phyloP scores from a whole-genome alignment of 2,797 vertebrate genomes.

The Thunnus albacares region DNA sequence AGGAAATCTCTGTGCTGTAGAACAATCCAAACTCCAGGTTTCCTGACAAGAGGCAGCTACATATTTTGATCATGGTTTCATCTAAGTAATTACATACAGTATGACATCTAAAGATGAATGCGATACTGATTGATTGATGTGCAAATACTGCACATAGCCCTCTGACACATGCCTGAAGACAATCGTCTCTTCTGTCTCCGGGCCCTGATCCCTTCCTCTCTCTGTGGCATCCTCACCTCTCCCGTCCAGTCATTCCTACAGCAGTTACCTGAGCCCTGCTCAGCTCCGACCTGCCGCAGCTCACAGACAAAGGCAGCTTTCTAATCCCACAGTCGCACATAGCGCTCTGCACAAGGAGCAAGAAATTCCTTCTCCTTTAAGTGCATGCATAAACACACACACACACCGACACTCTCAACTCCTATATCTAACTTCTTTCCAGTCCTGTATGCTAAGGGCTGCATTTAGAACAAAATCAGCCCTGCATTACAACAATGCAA shows the following conservation, averaged over 20 bases:
- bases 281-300: slow-evolving; percentile 56
- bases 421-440: slow-evolving; percentile 12
- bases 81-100: not conserved
- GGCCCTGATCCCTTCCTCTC: slow-evolving; percentile 21
- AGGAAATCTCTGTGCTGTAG: not conserved
- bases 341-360: slow-evolving; percentile 29
- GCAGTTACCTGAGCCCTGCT: slow-evolving; percentile 68
- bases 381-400: slow-evolving; percentile 35
- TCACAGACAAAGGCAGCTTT: slow-evolving; percentile 74
- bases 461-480: not conserved
- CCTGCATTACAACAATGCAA: too few relatives aligned
- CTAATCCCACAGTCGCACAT: slow-evolving; percentile 54
- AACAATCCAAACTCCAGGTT: not conserved
- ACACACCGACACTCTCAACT: slow-evolving; percentile 15
- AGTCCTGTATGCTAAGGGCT: slow-evolving; percentile 24
- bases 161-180: slow-evolving; percentile 21
- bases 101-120: not conserved
- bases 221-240: slow-evolving; percentile 34
- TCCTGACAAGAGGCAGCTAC: not conserved
- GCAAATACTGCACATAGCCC: slow-evolving; percentile 16
- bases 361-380: slow-evolving; percentile 33
- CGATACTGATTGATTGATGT: not conserved
- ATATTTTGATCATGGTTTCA: not conserved
- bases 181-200: slow-evolving; percentile 42
- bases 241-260: slow-evolving; percentile 9